phyloP scores from a whole-genome alignment of 1,140 invertebrate species.

The Alviniconcha marisindica region DNA sequence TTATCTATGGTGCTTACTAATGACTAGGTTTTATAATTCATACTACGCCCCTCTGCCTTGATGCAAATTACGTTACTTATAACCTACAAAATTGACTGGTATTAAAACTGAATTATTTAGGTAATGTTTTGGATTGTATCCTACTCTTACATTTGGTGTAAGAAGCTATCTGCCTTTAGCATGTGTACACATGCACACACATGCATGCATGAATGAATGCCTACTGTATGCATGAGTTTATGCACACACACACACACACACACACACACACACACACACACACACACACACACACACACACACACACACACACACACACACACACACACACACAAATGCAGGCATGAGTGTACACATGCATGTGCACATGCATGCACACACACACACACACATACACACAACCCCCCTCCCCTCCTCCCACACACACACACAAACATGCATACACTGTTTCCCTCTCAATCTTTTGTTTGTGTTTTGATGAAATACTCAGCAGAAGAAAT shows the following conservation, averaged over 20 bases:
- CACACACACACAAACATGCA: conserved; percentile 11
- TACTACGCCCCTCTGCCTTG: too few relatives aligned
- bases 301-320: conserved; percentile 1
- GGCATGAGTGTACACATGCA: background rate
- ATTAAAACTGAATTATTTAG: too few relatives aligned
- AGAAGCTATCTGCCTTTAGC: background rate
- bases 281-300: background rate
- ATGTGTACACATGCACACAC: background rate
- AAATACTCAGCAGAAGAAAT: background rate
- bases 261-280: background rate
- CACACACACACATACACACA: background rate
- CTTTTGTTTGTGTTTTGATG: background rate
- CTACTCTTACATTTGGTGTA: background rate
- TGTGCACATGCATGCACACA: background rate
- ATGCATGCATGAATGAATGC: background rate
- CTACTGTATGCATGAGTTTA: background rate
- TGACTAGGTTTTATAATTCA: too few relatives aligned
- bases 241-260: background rate
- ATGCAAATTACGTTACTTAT: too few relatives aligned
- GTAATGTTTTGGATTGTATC: too few relatives aligned
- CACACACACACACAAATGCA: background rate
- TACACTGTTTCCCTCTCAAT: background rate
- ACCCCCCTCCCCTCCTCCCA: background rate
- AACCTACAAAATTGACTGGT: too few relatives aligned
- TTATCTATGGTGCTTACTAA: too few relatives aligned